Base-by-base conservation (phyloP, 2,888 invertebrate species). In the Geotrupes spiniger region DNA sequence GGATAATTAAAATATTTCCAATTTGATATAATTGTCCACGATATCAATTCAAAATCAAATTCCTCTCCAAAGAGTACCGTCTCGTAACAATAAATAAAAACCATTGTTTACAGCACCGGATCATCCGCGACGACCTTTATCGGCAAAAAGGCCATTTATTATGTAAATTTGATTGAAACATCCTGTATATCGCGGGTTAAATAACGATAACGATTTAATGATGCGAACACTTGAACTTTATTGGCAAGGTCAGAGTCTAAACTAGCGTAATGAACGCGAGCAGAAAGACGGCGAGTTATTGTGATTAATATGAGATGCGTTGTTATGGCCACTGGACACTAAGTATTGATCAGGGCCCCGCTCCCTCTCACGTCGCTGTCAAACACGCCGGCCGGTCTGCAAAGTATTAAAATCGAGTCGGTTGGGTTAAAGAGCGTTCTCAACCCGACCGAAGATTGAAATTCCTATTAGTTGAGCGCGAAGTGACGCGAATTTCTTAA, bases 401-500 rank as follows among this genome's bases (percentile, higher is more conserved):
- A 11, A n/a, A 12, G 40, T 21, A 11, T 21, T 40, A 25, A 40
- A 40, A 26, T 26, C 15, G n/a, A 27, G 14, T 42, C 16, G 28
- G 15, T 42, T 12, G 14, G 16, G 15, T 28, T 16, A 26, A 10
- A 14, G n/a, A 26, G 21, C 11, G 17, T 40, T n/a, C 12, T 40
- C 40, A 21, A 9, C 15, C 4, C n/a, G 17, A 27, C 25, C 21
- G 39, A 9, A 11, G n/a, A 6, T 41, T 27, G n/a, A 27, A 42
- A 27, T 26, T n/a, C 14, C 27, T 8, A 15, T 15, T 33, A 12
- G 33, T 8, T 11, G 2, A 11, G 4, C 11, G 8, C n/a, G 33
- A 10, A 14, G 33, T 14, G 31, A 29, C 12, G 33, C 12, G 46
- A 55, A 60, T 56, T 62, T 59, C 56, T 57, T 59, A 59, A 62